Evolutionary conservation across 2,888 invertebrate genomes (phyloP), one percentile per base, ranked within the genome.

Genomic region (Dugesia japonica): DNA sequence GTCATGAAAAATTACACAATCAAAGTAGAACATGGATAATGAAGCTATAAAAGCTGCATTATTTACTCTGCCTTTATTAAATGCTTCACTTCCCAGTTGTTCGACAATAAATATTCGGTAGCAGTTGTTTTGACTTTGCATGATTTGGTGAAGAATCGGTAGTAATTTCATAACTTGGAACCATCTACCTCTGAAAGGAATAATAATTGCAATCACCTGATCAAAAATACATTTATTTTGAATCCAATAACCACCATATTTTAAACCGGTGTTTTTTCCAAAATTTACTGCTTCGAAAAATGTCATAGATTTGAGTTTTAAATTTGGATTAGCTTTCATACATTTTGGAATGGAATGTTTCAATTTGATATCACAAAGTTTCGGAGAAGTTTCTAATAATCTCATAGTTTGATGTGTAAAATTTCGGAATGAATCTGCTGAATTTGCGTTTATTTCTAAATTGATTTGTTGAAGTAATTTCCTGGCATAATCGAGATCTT

Each of bases 1-100:
- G 38, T 76, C 76, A 20, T 76, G 76, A 33, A 76, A 76, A 0
- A 76, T 76, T 4, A 76, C 75, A 76, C 76, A 76, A n/a, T 20
- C 77, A 28, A 76, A 76, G 13, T 31, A 28, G n/a, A 42, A 76
- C 38, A 28, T 31, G 1, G 31, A 31, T 17, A 42, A 26, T 4
- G 27, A 31, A 20, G 77, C 76, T 1, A 76, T 26, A 56, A 76
- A 76, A 0, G 33, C 76, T n/a, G 75, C 76, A 42, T 76, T 76
- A 76, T 76, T 76, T 1, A 76, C 17, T 23, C 75, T 28, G 9
- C 76, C 76, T 28, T 76, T 76, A 42, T 76, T 76, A 26, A 76
- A 76, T 4, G 76, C 75, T 15, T 42, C 26, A 38, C 75, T 28
- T 33, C 76, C 76, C 4, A 76, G 42, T 28, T 76, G 76, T 31